Base-by-base conservation (phyloP, 2,113 vertebrate species). In the Numenius arquata region DNA sequence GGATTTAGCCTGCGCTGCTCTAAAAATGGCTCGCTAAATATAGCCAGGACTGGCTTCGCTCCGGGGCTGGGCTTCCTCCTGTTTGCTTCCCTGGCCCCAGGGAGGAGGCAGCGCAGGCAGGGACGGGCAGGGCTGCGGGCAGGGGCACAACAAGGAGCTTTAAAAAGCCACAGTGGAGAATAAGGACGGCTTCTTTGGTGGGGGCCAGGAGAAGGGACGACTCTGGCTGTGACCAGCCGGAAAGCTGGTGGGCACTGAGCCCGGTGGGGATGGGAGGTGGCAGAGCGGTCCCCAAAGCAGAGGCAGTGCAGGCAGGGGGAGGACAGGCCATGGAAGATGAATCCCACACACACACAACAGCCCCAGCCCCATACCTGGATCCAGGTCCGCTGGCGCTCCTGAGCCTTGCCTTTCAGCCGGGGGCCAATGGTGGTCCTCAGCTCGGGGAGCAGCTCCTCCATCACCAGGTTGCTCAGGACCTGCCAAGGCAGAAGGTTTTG, bases 391-490 rank as follows among this genome's bases (percentile, higher is more conserved):
- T 99, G 99, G 30, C 98, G 98, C 73, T 99, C 99, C 30, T 98
- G 98, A 1, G 98, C 92, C 62, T 99, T 99, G 68, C 99, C 99
- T 98, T 99, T 99, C 88, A 99, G 98, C 58, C 98, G 98, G 2
- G 99, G 99, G 11, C 97, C 95, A 8, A 99, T 99, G 93, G 98
- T 91, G 6, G 93, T 98, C 92, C 98, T 97, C 88, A 99, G 98
- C 83, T 99, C 99, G 0, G 99, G 98, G 13, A 98, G 98, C 79
- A 99, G 98, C 40, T 97, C 98, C 96, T 99, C 99, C 99, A 99
- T 99, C 97, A 99, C 99, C 97, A 99, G 98, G 97, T 99, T 99
- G 93, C 98, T 98, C 93, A 99, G 97, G 77, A 99, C 98, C 99
- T 99, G 88, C 6, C 26, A 15, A 77, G 15, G 43, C n/a, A 48